Base-by-base conservation (phyloP, 1,140 invertebrate species). In the Lethrus apterus region DNA sequence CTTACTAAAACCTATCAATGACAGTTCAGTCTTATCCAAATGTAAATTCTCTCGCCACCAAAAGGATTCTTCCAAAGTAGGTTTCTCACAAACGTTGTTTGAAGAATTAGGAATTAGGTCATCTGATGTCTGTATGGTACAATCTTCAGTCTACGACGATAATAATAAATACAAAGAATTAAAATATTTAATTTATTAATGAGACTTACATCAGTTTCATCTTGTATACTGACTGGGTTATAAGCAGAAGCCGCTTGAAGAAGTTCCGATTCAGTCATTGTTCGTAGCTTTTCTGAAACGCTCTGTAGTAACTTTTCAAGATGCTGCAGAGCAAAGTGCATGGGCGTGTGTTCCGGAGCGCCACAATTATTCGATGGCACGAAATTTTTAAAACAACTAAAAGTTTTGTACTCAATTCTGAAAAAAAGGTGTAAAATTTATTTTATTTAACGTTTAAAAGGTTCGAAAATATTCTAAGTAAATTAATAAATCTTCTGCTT, bases 371-470 rank as follows among this genome's bases (percentile, higher is more conserved):
- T 55, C 49, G 80, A 79, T 18, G 75, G 73, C 17, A 92, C 83
- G 72, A 93, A 93, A 69, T 93, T 92, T 60, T 85, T 80, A 64
- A 81, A 93, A 56, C 87, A 89, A 60, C 84, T 87, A 64, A 88
- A 91, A 21, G 82, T 87, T 53, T 83, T 82, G 46, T 81, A 78
- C 56, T 85, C 77, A 77, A 90, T 87, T 63, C 84, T 84, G 59
- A 53, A 74, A 68, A 44, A 15, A 23, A 46, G 35, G 9, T n/a
- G n/a, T n/a, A n/a, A n/a, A n/a, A n/a, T n/a, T n/a, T n/a, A n/a
- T n/a, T n/a, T n/a, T n/a, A n/a, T n/a, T n/a, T n/a, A n/a, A n/a
- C n/a, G n/a, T n/a, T n/a, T n/a, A n/a, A n/a, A n/a, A n/a, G n/a
- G n/a, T n/a, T n/a, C n/a, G n/a, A n/a, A n/a, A n/a, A n/a, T n/a